These are phyloP conservation scores for Dorcus hopei DNA, from an alignment of 2,888 invertebrate species.

Conservation along the genomic window DNA sequence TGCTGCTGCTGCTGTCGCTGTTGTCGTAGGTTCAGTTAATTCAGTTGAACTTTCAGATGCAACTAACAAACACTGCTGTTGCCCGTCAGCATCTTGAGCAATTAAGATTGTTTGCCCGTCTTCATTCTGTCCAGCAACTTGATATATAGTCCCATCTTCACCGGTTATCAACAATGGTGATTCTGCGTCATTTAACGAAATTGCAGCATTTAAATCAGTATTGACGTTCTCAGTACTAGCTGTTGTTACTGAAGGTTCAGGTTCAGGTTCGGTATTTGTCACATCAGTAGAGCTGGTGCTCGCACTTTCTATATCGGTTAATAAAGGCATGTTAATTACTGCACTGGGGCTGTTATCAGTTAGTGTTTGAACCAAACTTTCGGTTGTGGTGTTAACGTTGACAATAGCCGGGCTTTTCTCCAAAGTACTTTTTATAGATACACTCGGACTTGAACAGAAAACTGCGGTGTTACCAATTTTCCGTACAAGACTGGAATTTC, in stretches of 20 bases:
- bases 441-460: constrained; percentile 5
- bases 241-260: constrained; percentile 6
- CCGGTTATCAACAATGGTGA: constrained; percentile 76
- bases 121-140: constrained; percentile 70
- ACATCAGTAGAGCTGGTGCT: constrained; percentile 4
- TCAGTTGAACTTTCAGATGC: constrained; percentile 59
- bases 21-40: constrained; percentile 56
- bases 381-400: background rate
- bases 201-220: constrained; percentile 12
- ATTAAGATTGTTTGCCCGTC: constrained; percentile 74
- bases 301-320: constrained; percentile 20
- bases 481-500: constrained; percentile 22
- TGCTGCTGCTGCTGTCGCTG: constrained; percentile 47
- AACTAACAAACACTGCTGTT: constrained; percentile 68
- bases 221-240: constrained; percentile 8
- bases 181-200: constrained; percentile 45
- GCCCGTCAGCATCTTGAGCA: constrained; percentile 71
- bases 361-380: constrained; percentile 2
- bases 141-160: constrained; percentile 79
- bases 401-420: background rate
- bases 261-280: constrained; percentile 10
- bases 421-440: too few relatives aligned
- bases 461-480: constrained; percentile 38
- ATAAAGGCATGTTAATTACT: constrained; percentile 43
- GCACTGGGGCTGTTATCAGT: constrained; percentile 15